Percentiles rank a stretch among this genome's conserved stretches.
Conservation (phyloP, 1,140 invertebrate genomes). For the Pissodes strobi region DNA sequence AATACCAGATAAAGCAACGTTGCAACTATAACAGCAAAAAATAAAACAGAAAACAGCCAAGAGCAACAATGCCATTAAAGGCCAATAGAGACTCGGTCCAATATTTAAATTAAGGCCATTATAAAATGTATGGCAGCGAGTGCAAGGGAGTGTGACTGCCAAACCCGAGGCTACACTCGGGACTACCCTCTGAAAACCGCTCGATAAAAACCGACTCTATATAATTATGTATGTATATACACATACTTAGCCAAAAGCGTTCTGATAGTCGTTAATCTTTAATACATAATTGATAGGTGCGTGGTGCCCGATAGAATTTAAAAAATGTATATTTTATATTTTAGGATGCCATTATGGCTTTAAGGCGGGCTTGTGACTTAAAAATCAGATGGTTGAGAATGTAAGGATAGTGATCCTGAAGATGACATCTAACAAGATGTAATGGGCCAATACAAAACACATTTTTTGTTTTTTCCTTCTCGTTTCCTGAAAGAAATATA, state of each 20-base stretch:
- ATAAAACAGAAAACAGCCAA: constrained; percentile 26
- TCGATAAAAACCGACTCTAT: constrained; percentile 55
- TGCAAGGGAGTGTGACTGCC: constrained; percentile 51
- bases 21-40: constrained; percentile 2
- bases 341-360: too few species aligned
- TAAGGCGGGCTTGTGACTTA: too few species aligned
- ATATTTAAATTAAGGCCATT: constrained; percentile 53
- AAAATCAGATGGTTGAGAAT: too few species aligned
- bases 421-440: too few species aligned
- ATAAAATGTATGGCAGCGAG: constrained; percentile 46
- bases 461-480: too few species aligned
- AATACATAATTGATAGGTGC: constrained; percentile 58
- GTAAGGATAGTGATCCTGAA: too few species aligned
- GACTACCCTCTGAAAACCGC: constrained; percentile 44
- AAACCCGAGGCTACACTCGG: constrained; percentile 41
- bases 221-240: constrained; percentile 58
- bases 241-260: constrained; percentile 57
- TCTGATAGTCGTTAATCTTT: constrained; percentile 57
- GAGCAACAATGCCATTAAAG: constrained; percentile 36
- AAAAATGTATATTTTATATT: constrained; percentile 38
- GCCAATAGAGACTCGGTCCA: constrained; percentile 36
- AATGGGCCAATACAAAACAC: too few species aligned
- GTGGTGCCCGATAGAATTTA: constrained; percentile 54
- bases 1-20: too few species aligned
- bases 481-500: too few species aligned